Percentiles rank a stretch among this genome's conserved stretches.
Evolutionary conservation across 2,113 vertebrate genomes (phyloP).

Genomic region (Dromaius novaehollandiae): DNA sequence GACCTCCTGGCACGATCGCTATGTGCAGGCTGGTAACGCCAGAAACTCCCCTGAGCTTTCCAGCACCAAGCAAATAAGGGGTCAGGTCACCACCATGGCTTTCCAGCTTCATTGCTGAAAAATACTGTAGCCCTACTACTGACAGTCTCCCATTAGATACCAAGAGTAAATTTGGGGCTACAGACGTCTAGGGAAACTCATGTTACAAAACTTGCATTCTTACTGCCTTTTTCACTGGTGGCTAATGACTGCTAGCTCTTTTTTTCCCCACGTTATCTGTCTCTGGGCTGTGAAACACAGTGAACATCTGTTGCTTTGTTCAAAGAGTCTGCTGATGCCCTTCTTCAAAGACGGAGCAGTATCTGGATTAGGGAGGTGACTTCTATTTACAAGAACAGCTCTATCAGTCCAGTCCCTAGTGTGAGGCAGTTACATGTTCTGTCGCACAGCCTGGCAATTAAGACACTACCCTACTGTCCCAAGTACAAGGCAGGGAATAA

Average conservation of each 20-base stretch:
- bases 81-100: neutral
- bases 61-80: neutral
- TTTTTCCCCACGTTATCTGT: neutral
- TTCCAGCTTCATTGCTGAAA: neutral
- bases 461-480: no score
- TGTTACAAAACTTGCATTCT: neutral
- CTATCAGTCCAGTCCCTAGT: neutral
- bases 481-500: no score
- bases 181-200: neutral
- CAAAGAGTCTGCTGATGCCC: neutral
- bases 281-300: neutral
- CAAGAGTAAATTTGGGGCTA: neutral
- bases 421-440: neutral
- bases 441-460: no score
- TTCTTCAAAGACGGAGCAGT: neutral
- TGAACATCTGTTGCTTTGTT: neutral
- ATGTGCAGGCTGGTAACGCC: accelerated
- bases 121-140: neutral
- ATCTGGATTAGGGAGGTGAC: neutral
- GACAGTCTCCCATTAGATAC: neutral
- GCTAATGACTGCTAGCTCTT: neutral
- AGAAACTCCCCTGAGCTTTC: neutral
- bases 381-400: neutral
- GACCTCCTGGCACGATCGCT: neutral
- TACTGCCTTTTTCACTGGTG: neutral